Evolutionary conservation across 2,888 invertebrate genomes (phyloP), one percentile per base, ranked within the genome.

Genomic region (Eristalis tenax): DNA sequence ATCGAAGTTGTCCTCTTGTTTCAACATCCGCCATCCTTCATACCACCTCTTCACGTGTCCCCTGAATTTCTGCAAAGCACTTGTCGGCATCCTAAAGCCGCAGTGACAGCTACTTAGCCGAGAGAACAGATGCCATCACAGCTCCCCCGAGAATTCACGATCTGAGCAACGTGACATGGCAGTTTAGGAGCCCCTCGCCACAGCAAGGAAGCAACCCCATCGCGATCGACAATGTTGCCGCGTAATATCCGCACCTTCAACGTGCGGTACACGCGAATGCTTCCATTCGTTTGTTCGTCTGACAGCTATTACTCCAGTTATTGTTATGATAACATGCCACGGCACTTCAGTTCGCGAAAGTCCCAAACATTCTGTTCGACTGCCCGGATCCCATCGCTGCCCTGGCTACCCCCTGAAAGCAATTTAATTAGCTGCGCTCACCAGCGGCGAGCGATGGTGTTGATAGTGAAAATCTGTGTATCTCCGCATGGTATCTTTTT

Each of bases 351-450:
- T 6, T 4, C n/a, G 43, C 50, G 50, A 50, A 59, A 28, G 59
- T 59, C 26, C 22, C 56, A 18, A 56, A 18, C 56, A n/a, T 56
- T 18, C 18, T 18, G 56, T 26, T 23, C 26, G 23, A 8, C 50
- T 18, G 50, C 18, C 18, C 50, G n/a, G 59, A 23, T 26, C 59
- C 59, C 59, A 28, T 23, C 38, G 35, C 64, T 22, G 64, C 18
- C 1, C 57, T 59, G 57, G 26, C 23, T 59, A 59, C 73, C 81
- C 76, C 61, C 73, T 85, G 85, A 66, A 69, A 65, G 82, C 74
- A 86, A 86, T 86, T 82, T 82, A 86, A 86, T 82, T 78, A 82
- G 74, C 38, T 74, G 43, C 59, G 28, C 77, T 56, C 77, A 73
- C 81, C 81, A 68, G 50, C 69, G 63, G 73, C 22, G 1, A 35